Base-by-base conservation (phyloP, 1,140 invertebrate species). In the Lepidurus packardi region DNA sequence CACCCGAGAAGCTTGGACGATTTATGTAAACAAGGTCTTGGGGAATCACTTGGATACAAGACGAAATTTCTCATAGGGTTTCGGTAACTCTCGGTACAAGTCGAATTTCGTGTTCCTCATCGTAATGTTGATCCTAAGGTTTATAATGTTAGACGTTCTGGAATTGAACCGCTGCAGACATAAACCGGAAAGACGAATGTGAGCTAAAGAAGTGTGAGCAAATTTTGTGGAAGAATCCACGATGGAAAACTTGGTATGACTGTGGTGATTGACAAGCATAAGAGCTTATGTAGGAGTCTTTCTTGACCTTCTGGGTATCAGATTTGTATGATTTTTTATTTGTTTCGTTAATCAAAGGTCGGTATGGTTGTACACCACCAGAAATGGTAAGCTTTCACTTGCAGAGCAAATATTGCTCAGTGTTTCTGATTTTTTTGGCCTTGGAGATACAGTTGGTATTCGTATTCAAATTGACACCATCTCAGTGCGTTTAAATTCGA, bases 351-450 rank as follows among this genome's bases (percentile, higher is more conserved):
- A 65, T 1, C 9, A 10, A 34, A 21, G 53, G 53, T 65, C 53
- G 53, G 0, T 21, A 65, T 65, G 53, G 53, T 65, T n/a, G 6
- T 16, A 65, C 53, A 65, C 53, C 21, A n/a, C 8, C 16, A 65
- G 11, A 21, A n/a, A 65, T 65, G 53, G 53, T n/a, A 65, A 65
- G 21, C 53, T 65, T 65, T 65, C 53, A 65, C 53, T 65, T 65
- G 16, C 21, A 65, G 53, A 16, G 53, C 53, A 65, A 65, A 65
- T 65, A 65, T 65, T 65, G 53, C 53, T 13, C 8, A 65, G 53
- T n/a, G 53, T 65, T 13, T 65, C 13, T 5, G 8, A 5, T 65
- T 21, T 65, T 65, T 65, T 21, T 21, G 6, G 53, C 8, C 16
- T 21, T 2, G 4, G 13, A 65, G 16, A 13, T 6, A 5, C 1